phyloP scores from a whole-genome alignment of 2,888 invertebrate species.

The Drosophila testacea region DNA sequence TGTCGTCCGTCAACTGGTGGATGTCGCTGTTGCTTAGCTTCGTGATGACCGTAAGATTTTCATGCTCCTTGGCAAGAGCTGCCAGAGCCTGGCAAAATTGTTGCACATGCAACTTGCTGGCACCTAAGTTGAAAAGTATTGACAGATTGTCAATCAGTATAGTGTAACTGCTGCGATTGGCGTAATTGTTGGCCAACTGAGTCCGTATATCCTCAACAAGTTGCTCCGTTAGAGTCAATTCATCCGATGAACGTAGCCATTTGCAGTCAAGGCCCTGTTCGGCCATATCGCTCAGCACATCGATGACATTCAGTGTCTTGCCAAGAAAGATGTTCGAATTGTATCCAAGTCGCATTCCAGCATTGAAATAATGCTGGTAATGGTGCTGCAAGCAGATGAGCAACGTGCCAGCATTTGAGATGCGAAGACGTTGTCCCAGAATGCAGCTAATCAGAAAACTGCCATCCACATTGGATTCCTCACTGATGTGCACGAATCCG shows the following conservation, averaged over 20 bases:
- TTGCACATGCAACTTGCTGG: conserved; percentile 74
- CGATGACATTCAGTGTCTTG: conserved; percentile 86
- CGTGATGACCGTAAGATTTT: conserved; percentile 86
- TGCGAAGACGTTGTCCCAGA: conserved; percentile 88
- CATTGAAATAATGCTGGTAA: conserved; percentile 90
- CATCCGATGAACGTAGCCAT: conserved; percentile 73
- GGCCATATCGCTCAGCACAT: conserved; percentile 86
- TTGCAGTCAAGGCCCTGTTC: conserved; percentile 83
- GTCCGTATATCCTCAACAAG: conserved; percentile 71
- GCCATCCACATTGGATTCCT: conserved; percentile 90
- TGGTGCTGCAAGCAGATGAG: conserved; percentile 90
- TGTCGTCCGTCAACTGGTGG: conserved; percentile 87
- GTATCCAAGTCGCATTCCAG: conserved; percentile 91
- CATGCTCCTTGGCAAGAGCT: conserved; percentile 67
- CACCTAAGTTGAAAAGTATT: conserved; percentile 89
- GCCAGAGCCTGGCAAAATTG: conserved; percentile 79
- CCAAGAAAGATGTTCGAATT: conserved; percentile 87
- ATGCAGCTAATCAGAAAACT: conserved; percentile 90
- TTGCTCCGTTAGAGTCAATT: conserved; percentile 82
- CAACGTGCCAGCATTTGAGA: conserved; percentile 87
- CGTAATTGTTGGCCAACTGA: conserved; percentile 69
- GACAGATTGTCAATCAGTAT: conserved; percentile 91
- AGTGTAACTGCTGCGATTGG: conserved; percentile 85
- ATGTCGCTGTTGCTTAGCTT: conserved; percentile 87
- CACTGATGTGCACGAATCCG: conserved; percentile 88